Evolutionary conservation across 2,888 invertebrate species (phyloP).

Genomic region (Anodontia alba): DNA sequence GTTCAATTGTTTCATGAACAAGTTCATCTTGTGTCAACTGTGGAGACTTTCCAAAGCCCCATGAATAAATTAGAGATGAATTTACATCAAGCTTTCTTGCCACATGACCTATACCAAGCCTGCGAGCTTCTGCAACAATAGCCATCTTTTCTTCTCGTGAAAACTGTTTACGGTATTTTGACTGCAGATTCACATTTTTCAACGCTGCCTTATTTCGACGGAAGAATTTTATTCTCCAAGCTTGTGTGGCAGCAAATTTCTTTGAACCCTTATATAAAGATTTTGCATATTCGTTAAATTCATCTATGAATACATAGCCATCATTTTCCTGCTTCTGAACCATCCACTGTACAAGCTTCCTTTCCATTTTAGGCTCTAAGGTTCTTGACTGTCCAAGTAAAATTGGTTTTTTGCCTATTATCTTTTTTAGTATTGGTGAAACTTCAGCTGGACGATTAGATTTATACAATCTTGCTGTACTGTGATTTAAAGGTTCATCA

Average conservation of each 20-base stretch:
- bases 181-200: slow-evolving; percentile 51
- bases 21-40: background rate
- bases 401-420: slow-evolving; percentile 43
- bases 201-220: slow-evolving; percentile 52
- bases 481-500: slow-evolving; percentile 14
- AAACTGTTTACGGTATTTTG: slow-evolving; percentile 60
- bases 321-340: slow-evolving; percentile 44
- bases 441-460: background rate
- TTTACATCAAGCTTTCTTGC: slow-evolving; percentile 54
- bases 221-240: slow-evolving; percentile 58
- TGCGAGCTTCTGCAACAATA: slow-evolving; percentile 54
- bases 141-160: slow-evolving; percentile 52
- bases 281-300: slow-evolving; percentile 56
- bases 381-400: slow-evolving; percentile 58
- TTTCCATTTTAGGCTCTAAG: slow-evolving; percentile 55
- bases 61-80: slow-evolving; percentile 54
- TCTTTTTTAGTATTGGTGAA: slow-evolving; percentile 15
- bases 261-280: slow-evolving; percentile 57
- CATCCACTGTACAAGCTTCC: slow-evolving; percentile 57
- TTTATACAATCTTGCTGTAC: background rate
- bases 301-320: slow-evolving; percentile 58
- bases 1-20: slow-evolving; percentile 25
- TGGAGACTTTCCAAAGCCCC: slow-evolving; percentile 34
- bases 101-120: slow-evolving; percentile 52
- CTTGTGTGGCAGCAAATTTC: slow-evolving; percentile 61